Evolutionary conservation across 2,113 vertebrate genomes (phyloP), one percentile per base, ranked within the genome.

Genomic region (Sinosuthora webbiana): DNA sequence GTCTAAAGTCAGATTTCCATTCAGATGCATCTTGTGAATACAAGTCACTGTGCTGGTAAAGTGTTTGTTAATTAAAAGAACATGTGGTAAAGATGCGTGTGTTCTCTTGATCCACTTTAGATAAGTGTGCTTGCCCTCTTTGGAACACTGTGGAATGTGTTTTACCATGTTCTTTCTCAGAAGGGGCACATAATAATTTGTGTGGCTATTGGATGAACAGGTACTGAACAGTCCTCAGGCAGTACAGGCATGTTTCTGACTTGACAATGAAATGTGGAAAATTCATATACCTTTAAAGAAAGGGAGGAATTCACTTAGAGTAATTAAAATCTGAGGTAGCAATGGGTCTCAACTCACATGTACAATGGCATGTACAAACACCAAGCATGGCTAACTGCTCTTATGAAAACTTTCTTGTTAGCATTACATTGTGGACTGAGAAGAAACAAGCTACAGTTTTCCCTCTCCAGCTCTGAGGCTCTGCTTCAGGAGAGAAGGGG

Each of bases 21-120:
- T 94, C 94, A 94, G 68, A 87, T 1, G 8, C 78, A 75, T 93
- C 90, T 95, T 94, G 90, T 98, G 97, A 98, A 98, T 97, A 95
- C 95, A 97, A 96, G 91, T 93, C 94, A 94, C 97, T 97, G 96
- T 97, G 74, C 81, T 86, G n/a, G 86, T 96, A 75, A 97, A 97
- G 82, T 96, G 93, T 97, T 87, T 60, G 89, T 92, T 97, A 57
- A 31, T 95, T 92, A 97, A 91, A 83, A 98, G 97, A 97, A 97
- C 95, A 95, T 6, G 41, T 45, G 77, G 89, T 81, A 50, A 70
- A 89, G 76, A 67, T 77, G 47, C 0, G 10, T 95, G 74, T 91
- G 87, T 97, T 79, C 93, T 76, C 81, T 81, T 87, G 93, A 97
- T 97, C 60, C 90, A 94, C 94, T 97, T 97, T 85, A 97, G 96